phyloP scores from a whole-genome alignment of 2,113 vertebrate species.

The Erpornis zantholeuca region DNA sequence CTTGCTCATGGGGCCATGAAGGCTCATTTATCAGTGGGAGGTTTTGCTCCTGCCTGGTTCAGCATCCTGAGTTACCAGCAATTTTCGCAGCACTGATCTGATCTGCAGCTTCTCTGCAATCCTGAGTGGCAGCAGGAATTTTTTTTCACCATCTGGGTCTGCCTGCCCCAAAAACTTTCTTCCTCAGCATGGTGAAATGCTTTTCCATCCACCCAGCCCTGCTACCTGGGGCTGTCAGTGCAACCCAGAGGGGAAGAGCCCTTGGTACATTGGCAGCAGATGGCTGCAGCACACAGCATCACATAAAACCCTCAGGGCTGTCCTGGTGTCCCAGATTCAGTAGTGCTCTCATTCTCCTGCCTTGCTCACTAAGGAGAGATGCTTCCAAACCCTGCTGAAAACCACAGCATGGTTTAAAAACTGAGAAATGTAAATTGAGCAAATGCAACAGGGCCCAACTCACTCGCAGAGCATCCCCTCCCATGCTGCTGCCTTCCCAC shows the following conservation, averaged over 20 bases:
- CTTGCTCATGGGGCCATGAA: not conserved
- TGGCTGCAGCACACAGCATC: not conserved
- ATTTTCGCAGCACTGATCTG: not conserved
- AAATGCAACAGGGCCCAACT: not conserved
- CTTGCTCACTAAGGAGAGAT: not conserved
- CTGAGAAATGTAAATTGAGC: not conserved
- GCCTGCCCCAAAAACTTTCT: not conserved
- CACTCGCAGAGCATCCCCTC: not conserved
- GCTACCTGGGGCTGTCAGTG: not conserved
- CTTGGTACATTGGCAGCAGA: not conserved
- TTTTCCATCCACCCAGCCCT: not conserved
- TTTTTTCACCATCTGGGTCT: not conserved
- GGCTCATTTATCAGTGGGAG: not conserved
- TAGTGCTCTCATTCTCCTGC: not conserved
- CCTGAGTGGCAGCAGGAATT: not conserved
- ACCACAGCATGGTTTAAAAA: not conserved
- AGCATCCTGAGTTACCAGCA: not conserved
- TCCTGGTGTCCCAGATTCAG: not conserved
- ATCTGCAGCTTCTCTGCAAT: not conserved
- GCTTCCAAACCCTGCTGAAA: not conserved
- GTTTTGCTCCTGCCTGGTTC: not conserved
- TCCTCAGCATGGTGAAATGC: not conserved
- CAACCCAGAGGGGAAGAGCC: not conserved
- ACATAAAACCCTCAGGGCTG: not conserved
- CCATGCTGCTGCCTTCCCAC: not conserved